Evolutionary conservation across 1,140 invertebrate species (phyloP), one percentile per base, ranked within the genome.

Genomic region (Aphis gossypii): DNA sequence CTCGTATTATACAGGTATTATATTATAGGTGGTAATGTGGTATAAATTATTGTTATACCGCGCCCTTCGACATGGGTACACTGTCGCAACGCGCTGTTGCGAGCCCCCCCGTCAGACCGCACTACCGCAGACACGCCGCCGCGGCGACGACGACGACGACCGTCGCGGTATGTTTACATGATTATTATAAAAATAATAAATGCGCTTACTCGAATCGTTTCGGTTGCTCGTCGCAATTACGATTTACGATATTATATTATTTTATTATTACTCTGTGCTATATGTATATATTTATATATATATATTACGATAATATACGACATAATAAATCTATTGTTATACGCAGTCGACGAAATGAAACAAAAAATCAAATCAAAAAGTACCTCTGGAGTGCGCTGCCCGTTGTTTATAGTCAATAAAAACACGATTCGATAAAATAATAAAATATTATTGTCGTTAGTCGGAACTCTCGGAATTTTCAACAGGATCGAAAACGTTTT

Each of bases 361-460:
- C n/a, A 76, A 76, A 76, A 76, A 51, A 51, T 3, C 18, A 51
- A 51, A 51, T 51, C n/a, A n/a, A 76, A 76, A 76, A 76, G 30
- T n/a, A 35, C 60, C 30, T 76, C 30, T 76, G 30, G n/a, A 76
- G 30, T n/a, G 60, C 30, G n/a, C 60, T 18, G 60, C 30, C 30
- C 60, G 60, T 76, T 18, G 14, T 76, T 76, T 76, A n/a, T 35
- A 18, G 60, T 76, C 60, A 18, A 76, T 76, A 76, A 76, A 76
- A 76, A 76, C n/a, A 76, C 14, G 30, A 76, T n/a, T n/a, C 30
- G n/a, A 76, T 76, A 23, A 54, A 18, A n/a, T 76, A 76, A 76
- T 76, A 76, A 76, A 76, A 76, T 76, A n/a, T 76, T n/a, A 76
- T n/a, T 76, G 60, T n/a, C 60, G 60, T n/a, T 76, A 14, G 60